Evolutionary conservation across 2,113 vertebrate species (phyloP).

Genomic region (Percina caprodes): DNA sequence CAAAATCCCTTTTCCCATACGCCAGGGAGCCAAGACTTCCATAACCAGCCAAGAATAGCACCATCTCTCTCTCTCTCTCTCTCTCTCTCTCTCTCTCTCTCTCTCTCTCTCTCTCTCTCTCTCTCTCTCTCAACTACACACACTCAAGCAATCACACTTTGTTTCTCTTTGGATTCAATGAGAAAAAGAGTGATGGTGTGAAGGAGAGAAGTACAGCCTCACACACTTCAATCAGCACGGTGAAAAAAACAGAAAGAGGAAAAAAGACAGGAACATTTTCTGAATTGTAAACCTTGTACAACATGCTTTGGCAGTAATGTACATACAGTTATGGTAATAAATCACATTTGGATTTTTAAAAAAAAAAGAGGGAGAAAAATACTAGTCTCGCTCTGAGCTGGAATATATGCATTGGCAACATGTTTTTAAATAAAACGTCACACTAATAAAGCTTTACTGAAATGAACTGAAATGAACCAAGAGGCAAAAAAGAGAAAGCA

Average conservation of each 20-base stretch:
- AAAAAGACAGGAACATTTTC: constrained; percentile 7
- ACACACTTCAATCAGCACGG: constrained; percentile 40
- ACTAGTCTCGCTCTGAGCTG: neutral
- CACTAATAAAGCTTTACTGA: constrained; percentile 1
- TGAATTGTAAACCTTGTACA: neutral
- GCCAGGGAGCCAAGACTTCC: constrained; percentile 82
- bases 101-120: no score
- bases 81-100: constrained; percentile 38
- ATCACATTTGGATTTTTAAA: neutral
- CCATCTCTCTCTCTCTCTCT: constrained; percentile 30
- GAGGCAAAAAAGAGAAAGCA: neutral
- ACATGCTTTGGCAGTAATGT: neutral
- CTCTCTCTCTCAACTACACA: constrained; percentile 17
- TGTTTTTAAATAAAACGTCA: constrained; percentile 18
- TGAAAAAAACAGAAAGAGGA: constrained; percentile 2
- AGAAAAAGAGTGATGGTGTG: constrained; percentile 50
- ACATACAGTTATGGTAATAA: neutral
- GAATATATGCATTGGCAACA: constrained; percentile 2
- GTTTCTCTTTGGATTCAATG: constrained; percentile 40
- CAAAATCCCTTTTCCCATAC: constrained; percentile 87
- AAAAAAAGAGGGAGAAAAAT: neutral
- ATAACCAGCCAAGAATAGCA: constrained; percentile 84
- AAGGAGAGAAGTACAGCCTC: constrained; percentile 44
- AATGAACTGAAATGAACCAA: constrained; percentile 12
- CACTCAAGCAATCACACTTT: constrained; percentile 45